These are phyloP conservation scores for Spongilla lacustris DNA, from an alignment of 37 sponge, comb jelly and placozoan species.

Conservation along the genomic window DNA sequence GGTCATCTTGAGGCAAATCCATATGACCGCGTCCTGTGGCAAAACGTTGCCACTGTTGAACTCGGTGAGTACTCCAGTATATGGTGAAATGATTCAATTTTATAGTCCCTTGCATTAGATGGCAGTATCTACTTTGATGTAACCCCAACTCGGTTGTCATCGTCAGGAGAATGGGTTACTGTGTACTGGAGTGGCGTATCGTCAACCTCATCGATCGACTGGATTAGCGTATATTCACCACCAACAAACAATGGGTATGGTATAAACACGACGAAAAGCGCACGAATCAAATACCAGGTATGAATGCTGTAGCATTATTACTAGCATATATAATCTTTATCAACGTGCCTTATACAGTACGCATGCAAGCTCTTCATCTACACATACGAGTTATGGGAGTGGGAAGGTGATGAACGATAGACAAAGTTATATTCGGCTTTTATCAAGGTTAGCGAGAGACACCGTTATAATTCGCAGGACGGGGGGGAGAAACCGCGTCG, in stretches of 20 bases:
- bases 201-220: constrained; percentile 35
- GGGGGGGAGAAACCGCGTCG: too few species aligned
- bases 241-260: constrained; percentile 32
- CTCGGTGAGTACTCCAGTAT: not conserved
- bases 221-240: constrained; percentile 70
- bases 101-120: not conserved
- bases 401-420: constrained; percentile 64
- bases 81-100: too few species aligned
- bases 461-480: too few species aligned
- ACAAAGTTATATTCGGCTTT: constrained; percentile 55
- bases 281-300: constrained; percentile 61
- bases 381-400: constrained; percentile 26
- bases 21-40: not conserved
- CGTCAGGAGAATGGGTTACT: constrained; percentile 64
- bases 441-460: too few species aligned
- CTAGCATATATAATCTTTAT: too few species aligned
- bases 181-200: constrained; percentile 44
- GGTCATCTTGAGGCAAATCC: not conserved
- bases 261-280: constrained; percentile 44
- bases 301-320: not conserved
- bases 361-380: not conserved
- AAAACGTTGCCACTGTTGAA: not conserved
- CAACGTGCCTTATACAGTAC: too few species aligned
- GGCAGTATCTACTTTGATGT: not conserved
- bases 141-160: not conserved